Conservation (phyloP, 2,113 vertebrate species). For the Platichthys flesus region DNA sequence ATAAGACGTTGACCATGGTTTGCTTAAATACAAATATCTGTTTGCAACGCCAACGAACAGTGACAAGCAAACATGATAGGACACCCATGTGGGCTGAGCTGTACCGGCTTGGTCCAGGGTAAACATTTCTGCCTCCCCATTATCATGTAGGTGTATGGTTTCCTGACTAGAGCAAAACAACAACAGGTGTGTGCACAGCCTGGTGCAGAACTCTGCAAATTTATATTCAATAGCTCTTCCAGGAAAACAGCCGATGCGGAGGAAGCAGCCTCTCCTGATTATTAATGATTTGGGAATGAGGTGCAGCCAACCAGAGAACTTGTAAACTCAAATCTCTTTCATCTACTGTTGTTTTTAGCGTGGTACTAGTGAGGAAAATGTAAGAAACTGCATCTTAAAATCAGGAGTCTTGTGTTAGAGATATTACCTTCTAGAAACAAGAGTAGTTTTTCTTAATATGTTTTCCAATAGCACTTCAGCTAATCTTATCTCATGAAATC, state of each 20-base stretch:
- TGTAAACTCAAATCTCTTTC: neutral
- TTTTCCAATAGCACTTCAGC: neutral
- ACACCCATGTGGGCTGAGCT: constrained; percentile 3
- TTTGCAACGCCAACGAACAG: neutral
- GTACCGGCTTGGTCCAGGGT: constrained; percentile 3
- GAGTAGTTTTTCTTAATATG: too few relatives aligned
- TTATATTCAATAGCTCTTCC: constrained; percentile 65
- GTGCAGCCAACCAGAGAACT: neutral
- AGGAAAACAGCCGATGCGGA: constrained; percentile 61
- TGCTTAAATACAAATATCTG: neutral
- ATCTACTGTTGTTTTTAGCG: too few relatives aligned
- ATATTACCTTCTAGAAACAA: too few relatives aligned
- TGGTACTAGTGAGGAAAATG: too few relatives aligned
- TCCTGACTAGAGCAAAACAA: constrained; percentile 43
- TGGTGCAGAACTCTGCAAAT: constrained; percentile 20
- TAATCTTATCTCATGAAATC: constrained; percentile 22
- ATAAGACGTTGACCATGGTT: neutral
- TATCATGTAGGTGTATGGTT: constrained; percentile 28
- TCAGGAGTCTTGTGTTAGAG: neutral
- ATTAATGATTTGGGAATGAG: constrained; percentile 43
- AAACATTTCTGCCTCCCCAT: constrained; percentile 34
- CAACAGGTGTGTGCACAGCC: constrained; percentile 57
- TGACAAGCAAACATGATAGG: constrained; percentile 24
- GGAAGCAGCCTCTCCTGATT: constrained; percentile 51
- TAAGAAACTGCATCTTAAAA: neutral